Conservation (phyloP, 2,888 invertebrate genomes). For the Argynnis bischoffii region DNA sequence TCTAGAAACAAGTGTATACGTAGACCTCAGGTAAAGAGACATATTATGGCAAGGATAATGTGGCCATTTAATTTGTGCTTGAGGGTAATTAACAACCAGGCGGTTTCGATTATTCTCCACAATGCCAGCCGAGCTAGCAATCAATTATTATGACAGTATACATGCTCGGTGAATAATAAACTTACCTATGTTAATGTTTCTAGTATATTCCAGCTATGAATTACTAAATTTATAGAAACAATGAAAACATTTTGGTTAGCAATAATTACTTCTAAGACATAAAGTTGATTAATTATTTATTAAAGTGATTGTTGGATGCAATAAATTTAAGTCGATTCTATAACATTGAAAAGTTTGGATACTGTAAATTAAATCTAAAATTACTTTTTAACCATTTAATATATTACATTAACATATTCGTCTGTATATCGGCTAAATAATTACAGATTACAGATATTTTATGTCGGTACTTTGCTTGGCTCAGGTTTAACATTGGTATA, state of each 20-base stretch:
- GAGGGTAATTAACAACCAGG: constrained; percentile 67
- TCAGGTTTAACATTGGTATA: too few relatives aligned
- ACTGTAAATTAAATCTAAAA: too few relatives aligned
- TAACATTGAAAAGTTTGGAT: too few relatives aligned
- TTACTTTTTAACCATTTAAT: too few relatives aligned
- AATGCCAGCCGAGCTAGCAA: constrained; percentile 64
- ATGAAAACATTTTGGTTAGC: constrained; percentile 20
- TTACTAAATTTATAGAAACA: constrained; percentile 26
- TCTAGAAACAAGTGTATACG: neutral
- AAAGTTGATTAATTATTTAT: constrained; percentile 6
- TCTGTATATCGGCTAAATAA: too few relatives aligned
- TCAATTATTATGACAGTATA: constrained; percentile 67
- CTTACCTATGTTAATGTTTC: constrained; percentile 42
- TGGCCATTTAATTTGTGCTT: constrained; percentile 56
- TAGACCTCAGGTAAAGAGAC: neutral
- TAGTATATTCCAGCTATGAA: constrained; percentile 26
- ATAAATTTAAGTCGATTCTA: neutral
- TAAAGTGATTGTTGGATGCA: neutral
- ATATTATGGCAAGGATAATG: constrained; percentile 47
- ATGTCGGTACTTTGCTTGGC: too few relatives aligned
- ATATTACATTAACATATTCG: too few relatives aligned
- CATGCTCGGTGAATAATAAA: constrained; percentile 52
- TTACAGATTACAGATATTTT: too few relatives aligned
- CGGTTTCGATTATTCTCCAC: constrained; percentile 71
- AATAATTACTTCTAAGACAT: neutral